phyloP scores from a whole-genome alignment of 1,140 invertebrate genomes.

The Nebria ingens region DNA sequence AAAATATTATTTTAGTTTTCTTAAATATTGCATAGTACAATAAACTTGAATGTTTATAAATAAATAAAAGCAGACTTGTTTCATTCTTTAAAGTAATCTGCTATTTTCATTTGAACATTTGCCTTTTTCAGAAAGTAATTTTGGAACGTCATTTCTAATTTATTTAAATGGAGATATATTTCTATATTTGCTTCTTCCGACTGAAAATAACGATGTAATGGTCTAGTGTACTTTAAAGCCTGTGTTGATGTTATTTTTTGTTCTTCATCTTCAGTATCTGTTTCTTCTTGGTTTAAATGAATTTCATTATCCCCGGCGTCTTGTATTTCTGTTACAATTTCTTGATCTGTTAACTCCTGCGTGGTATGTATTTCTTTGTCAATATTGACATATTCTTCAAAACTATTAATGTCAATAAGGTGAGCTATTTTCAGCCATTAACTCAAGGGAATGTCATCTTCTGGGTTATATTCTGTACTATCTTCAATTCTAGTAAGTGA shows the following conservation, averaged over 20 bases:
- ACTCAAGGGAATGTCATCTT: neutral
- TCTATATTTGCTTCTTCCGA: neutral
- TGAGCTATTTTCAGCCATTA: neutral
- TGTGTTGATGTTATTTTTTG: neutral
- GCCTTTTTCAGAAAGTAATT: neutral
- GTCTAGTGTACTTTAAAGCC: neutral
- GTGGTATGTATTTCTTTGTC: neutral
- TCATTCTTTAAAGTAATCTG: neutral
- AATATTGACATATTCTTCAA: neutral
- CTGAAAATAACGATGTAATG: neutral
- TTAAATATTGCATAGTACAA: too few species aligned
- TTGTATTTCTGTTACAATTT: neutral
- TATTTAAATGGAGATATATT: neutral
- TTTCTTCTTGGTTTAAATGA: neutral
- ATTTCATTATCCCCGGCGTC: neutral
- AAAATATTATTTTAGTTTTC: too few species aligned
- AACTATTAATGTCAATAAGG: neutral
- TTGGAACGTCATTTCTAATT: neutral
- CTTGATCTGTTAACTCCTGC: neutral
- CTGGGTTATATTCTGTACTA: too few species aligned
- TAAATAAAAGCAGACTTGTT: neutral
- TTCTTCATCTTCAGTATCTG: neutral
- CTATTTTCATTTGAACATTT: neutral
- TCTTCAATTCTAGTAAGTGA: too few species aligned
- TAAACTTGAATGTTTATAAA: too few species aligned